phyloP scores from a whole-genome alignment of 2,888 invertebrate genomes.

The Leptopterna dolabrata region DNA sequence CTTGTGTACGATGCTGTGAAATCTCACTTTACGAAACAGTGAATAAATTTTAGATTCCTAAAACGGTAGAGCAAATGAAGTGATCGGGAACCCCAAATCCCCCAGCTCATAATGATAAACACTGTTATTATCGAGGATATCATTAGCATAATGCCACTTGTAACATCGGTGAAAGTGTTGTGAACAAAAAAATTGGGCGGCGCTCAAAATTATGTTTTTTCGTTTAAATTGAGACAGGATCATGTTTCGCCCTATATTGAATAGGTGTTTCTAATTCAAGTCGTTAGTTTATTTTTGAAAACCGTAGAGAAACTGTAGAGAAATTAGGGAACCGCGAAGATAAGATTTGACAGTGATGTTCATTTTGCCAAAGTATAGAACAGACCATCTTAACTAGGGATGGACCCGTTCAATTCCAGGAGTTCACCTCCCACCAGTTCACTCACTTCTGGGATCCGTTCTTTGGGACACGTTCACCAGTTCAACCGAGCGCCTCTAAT shows the following conservation, averaged over 20 bases:
- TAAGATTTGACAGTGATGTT: not conserved
- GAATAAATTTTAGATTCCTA: not conserved
- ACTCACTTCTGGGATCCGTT: too few relatives aligned
- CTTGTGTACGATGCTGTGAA: not conserved
- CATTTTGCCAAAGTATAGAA: not conserved
- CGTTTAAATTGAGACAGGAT: not conserved
- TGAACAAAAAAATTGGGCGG: not conserved
- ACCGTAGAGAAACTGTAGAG: not conserved
- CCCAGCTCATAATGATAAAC: not conserved
- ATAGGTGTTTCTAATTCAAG: not conserved
- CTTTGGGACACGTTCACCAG: too few relatives aligned
- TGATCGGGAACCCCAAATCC: not conserved
- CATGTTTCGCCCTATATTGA: not conserved
- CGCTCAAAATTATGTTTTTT: not conserved
- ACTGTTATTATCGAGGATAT: not conserved
- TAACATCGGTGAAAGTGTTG: not conserved
- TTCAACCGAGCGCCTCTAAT: too few relatives aligned
- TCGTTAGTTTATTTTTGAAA: not conserved
- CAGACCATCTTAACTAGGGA: too few relatives aligned
- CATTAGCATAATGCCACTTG: slow-evolving; percentile 21
- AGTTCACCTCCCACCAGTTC: too few relatives aligned
- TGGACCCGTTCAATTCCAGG: too few relatives aligned
- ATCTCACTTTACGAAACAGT: not conserved
- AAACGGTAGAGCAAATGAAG: not conserved
- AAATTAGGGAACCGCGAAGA: not conserved